These are phyloP conservation scores for Amitus sp. DNA, from an alignment of 2,888 invertebrate genomes.

Conservation along the genomic window DNA sequence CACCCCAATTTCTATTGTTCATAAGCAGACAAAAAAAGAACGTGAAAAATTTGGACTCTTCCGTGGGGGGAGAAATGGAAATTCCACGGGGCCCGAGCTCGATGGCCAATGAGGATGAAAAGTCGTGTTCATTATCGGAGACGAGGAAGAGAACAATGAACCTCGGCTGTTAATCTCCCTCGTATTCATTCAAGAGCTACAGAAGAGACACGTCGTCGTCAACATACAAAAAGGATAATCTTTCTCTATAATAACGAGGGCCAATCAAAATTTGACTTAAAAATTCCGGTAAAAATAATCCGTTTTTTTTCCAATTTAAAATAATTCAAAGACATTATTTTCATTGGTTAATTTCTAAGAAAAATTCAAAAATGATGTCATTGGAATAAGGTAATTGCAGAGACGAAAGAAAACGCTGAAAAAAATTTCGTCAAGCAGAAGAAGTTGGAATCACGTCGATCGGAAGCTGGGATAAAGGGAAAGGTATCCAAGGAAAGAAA, in stretches of 20 bases:
- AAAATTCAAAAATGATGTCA: too few relatives aligned
- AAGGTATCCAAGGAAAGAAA: constrained; percentile 12
- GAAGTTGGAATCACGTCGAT: not conserved
- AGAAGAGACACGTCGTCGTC: constrained; percentile 15
- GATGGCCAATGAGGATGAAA: constrained; percentile 28
- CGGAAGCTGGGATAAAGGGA: constrained; percentile 18
- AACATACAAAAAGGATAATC: constrained; percentile 13
- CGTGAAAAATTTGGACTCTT: too few relatives aligned
- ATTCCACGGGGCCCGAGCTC: constrained; percentile 6
- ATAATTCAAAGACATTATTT: too few relatives aligned
- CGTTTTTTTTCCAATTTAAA: too few relatives aligned
- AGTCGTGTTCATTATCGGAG: constrained; percentile 33
- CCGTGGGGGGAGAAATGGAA: not conserved
- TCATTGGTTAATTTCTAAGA: too few relatives aligned
- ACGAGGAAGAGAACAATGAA: constrained; percentile 27
- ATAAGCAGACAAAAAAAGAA: too few relatives aligned
- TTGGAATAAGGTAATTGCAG: constrained; percentile 1
- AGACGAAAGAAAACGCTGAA: not conserved
- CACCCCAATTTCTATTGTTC: too few relatives aligned
- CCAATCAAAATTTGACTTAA: not conserved
- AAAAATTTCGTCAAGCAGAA: not conserved
- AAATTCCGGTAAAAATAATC: too few relatives aligned
- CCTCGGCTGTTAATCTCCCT: constrained; percentile 35
- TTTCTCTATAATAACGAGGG: not conserved
- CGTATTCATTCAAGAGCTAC: too few relatives aligned